A percentile compares a stretch with the other conserved stretches of the same genome.
These are phyloP conservation scores for Phycodurus eques DNA, from an alignment of 2,113 vertebrate genomes.

Conservation along the genomic window DNA sequence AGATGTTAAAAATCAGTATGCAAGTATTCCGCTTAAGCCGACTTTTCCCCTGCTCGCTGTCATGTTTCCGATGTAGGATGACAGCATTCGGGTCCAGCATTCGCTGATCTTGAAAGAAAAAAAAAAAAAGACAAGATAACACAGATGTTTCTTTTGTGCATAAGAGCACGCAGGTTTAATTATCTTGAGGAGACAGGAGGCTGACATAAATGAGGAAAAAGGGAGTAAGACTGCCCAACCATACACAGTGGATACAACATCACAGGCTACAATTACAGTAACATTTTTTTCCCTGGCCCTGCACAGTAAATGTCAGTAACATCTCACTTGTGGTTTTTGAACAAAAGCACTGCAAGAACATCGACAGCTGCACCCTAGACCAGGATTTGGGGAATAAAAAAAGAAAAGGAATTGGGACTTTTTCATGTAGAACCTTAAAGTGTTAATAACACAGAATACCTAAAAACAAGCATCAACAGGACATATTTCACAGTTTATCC, in stretches of 20 bases:
- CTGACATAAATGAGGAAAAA: slow-evolving; percentile 44
- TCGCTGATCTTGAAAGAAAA: background rate
- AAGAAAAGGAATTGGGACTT: slow-evolving; percentile 15
- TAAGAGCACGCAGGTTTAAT: slow-evolving; percentile 70
- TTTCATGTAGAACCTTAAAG: slow-evolving; percentile 40
- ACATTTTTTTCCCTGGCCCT: slow-evolving; percentile 81
- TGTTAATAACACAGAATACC: slow-evolving; percentile 58
- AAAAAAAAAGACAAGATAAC: slow-evolving; percentile 6
- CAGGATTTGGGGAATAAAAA: slow-evolving; percentile 62
- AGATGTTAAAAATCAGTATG: too few species aligned
- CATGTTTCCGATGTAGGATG: too few species aligned
- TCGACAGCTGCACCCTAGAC: slow-evolving; percentile 84
- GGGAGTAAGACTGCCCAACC: slow-evolving; percentile 41
- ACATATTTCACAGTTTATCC: slow-evolving; percentile 60
- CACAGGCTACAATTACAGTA: slow-evolving; percentile 80
- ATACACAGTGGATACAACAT: slow-evolving; percentile 65
- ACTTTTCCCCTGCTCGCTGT: too few species aligned
- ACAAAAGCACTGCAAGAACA: slow-evolving; percentile 87
- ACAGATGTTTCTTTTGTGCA: slow-evolving; percentile 53
- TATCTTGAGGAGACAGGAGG: slow-evolving; percentile 51
- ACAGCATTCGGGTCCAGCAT: background rate
- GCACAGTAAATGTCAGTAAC: slow-evolving; percentile 84
- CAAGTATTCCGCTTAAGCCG: too few species aligned
- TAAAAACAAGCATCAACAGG: background rate
- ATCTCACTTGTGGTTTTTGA: slow-evolving; percentile 63